Base-by-base conservation (phyloP, 2,888 invertebrate genomes). In the Nomada fabriciana region DNA sequence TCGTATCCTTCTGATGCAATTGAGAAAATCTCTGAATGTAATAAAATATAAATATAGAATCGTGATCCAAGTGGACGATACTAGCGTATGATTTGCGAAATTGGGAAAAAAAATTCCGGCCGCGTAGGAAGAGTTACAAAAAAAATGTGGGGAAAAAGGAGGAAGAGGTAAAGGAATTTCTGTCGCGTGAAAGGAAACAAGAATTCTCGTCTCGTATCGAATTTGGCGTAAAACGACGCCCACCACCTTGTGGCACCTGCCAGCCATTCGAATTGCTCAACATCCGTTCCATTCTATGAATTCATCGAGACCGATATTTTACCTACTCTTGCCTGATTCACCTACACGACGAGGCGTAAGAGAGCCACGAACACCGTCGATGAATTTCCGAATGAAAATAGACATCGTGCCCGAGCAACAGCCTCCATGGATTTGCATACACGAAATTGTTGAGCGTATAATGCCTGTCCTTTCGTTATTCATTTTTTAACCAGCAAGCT, bases 151-250 rank as follows among this genome's bases (percentile, higher is more conserved):
- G 20, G 25, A 20, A 47, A 55, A 18, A 59, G 25, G 13, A 76
- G 53, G 43, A 80, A 80, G 73, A 70, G 67, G 61, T 43, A 20
- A 64, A 67, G 52, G 65, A 76, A 80, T 83, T 70, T 47, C 42
- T 20, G 60, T 36, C 72, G 80, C 55, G 82, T 69, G 81, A 82
- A 73, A 82, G 83, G 82, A 82, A 83, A 75, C 68, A 63, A 63
- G 68, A 68, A 88, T 88, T 86, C 87, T 89, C 86, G 86, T 88
- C 89, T 90, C 86, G 72, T 89, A 80, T 87, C 80, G 85, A 80
- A 87, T 86, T 89, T 85, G 80, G 86, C 87, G 90, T 91, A 91
- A 92, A 89, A 87, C 85, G 91, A 90, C 91, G 90, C 91, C 91
- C 89, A 92, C 91, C 90, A 89, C 90, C 82, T 84, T 64, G 83